Evolutionary conservation across 1,140 invertebrate genomes (phyloP).

Genomic region (Physella acuta): DNA sequence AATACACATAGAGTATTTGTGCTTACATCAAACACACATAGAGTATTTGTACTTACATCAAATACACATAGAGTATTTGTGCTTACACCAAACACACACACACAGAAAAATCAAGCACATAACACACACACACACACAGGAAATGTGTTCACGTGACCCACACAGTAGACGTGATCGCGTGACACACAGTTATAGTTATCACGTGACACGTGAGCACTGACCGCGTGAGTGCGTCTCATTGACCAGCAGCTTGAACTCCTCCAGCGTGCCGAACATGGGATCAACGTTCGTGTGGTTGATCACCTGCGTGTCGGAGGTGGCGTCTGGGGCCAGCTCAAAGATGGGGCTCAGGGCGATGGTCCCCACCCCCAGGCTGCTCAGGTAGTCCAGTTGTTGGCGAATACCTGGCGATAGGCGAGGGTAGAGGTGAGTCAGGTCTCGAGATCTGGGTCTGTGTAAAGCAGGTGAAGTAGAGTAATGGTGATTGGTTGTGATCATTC

Average conservation of each 20-base stretch:
- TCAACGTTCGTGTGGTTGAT: conserved; percentile 73
- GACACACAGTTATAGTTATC: background rate
- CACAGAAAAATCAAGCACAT: background rate
- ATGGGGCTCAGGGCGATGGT: conserved; percentile 75
- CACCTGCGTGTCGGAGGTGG: conserved; percentile 72
- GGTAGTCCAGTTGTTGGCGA: conserved; percentile 62
- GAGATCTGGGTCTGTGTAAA: too few species aligned
- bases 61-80: too few species aligned
- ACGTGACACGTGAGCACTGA: background rate
- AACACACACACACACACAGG: too few species aligned
- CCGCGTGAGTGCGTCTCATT: conserved; percentile 42
- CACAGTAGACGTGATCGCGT: background rate
- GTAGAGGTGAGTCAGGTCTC: too few species aligned
- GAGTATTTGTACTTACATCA: too few species aligned
- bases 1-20: too few species aligned
- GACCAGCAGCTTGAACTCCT: conserved; percentile 71
- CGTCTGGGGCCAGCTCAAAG: conserved; percentile 65
- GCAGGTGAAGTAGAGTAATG: too few species aligned
- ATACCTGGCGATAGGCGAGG: too few species aligned
- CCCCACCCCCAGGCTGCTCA: conserved; percentile 67
- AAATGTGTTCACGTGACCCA: background rate
- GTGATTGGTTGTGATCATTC: too few species aligned
- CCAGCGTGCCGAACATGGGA: conserved; percentile 70
- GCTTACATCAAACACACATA: too few species aligned
- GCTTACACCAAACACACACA: background rate